Base-by-base conservation (phyloP, 2,888 invertebrate genomes). In the Noctuana brunneofusca region DNA sequence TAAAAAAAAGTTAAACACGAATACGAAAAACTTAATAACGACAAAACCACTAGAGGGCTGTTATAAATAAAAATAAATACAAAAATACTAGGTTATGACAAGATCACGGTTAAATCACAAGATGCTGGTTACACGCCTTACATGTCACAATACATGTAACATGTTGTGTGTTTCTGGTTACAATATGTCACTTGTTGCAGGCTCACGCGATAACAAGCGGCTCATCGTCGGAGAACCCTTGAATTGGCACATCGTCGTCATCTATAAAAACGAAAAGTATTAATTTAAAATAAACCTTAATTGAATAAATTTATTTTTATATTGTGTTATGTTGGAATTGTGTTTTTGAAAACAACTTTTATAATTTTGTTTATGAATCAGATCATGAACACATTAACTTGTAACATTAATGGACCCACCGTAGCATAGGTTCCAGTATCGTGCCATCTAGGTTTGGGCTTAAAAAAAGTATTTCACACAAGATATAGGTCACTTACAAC, bases 211-310 rank as follows among this genome's bases (percentile, higher is more conserved):
- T 96, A 73, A 98, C 97, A 71, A 98, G 92, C 62, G 97, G 98
- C 87, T 98, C 98, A 84, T 98, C 98, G 83, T 98, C 98, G 0
- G 97, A 96, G 86, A 98, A 98, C 27, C 97, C 97, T 80, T 96
- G 94, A 78, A 97, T 97, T 70, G 97, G 97, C 74, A 96, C 95
- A 76, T 97, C 96, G 77, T 96, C 96, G 70, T 97, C 96, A 76
- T 96, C 96, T 93, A 87, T n/a, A 32, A 78, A 24, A 48, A 5
- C 3, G 8, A 27, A 8, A 8, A 27, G 3, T 27, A 27, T 27
- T 5, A 5, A 27, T 27, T 27, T 5, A n/a, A n/a, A n/a, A n/a
- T n/a, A n/a, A n/a, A n/a, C n/a, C n/a, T n/a, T n/a, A n/a, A n/a
- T n/a, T n/a, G n/a, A n/a, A n/a, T n/a, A n/a, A n/a, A n/a, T n/a